Evolutionary conservation across 2,797 vertebrate species (phyloP).

Genomic region (Myiotriccus ornatus): DNA sequence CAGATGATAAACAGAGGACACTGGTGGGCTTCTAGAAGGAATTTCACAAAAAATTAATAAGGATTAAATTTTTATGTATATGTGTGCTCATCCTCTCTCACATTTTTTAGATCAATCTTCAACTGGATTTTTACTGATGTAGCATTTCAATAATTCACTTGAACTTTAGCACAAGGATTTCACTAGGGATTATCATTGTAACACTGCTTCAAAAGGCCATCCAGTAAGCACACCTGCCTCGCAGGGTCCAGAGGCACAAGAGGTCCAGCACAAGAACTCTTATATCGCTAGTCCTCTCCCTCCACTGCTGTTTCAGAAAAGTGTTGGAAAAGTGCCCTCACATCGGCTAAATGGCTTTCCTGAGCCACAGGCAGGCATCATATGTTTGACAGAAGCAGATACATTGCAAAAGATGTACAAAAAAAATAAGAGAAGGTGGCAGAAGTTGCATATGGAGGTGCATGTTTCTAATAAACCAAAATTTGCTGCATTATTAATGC

Average conservation of each 20-base stretch:
- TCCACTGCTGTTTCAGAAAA: neutral
- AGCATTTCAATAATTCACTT: neutral
- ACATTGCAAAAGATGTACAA: neutral
- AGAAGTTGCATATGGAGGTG: neutral
- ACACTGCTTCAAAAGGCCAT: neutral
- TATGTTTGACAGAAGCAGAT: neutral
- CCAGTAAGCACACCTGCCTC: neutral
- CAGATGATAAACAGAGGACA: neutral
- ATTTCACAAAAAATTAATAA: neutral
- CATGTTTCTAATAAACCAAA: neutral
- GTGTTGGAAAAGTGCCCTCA: neutral
- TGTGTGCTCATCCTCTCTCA: neutral
- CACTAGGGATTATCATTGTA: neutral
- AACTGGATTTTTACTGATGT: neutral
- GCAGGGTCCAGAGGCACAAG: neutral
- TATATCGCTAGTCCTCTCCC: neutral
- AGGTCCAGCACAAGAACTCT: neutral
- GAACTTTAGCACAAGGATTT: neutral
- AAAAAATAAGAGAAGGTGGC: neutral
- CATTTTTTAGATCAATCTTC: neutral
- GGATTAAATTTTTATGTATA: neutral
- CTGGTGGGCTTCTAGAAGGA: neutral
- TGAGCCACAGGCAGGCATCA: neutral
- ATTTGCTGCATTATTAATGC: neutral
- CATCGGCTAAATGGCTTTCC: neutral